Conservation (phyloP, 2,797 vertebrate species). For the Sebastes oblongus region DNA sequence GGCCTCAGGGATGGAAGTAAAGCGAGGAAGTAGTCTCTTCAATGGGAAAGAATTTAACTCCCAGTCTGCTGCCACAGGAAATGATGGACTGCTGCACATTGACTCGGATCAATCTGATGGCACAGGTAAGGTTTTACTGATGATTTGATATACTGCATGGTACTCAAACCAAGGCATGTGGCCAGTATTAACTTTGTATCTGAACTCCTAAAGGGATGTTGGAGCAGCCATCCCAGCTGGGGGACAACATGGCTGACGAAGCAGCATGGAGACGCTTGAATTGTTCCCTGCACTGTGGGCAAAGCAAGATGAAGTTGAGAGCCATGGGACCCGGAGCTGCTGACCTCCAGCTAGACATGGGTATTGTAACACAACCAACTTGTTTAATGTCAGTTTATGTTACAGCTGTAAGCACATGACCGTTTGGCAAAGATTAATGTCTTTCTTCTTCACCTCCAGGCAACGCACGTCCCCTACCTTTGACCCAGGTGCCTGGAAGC, state of each 20-base stretch:
- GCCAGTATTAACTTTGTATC: neutral
- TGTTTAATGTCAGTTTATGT: neutral
- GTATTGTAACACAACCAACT: slow-evolving; percentile 2
- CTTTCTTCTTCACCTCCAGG: slow-evolving; percentile 10
- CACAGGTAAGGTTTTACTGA: neutral
- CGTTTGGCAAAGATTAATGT: fast-evolving
- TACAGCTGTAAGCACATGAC: too few species aligned
- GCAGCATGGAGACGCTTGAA: slow-evolving; percentile 27
- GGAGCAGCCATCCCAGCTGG: neutral
- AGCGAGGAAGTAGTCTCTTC: slow-evolving; percentile 10
- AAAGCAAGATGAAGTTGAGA: slow-evolving; percentile 37
- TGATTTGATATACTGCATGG: neutral
- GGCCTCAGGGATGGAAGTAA: neutral
- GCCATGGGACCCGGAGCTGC: slow-evolving; percentile 29
- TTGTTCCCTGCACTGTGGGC: slow-evolving; percentile 40
- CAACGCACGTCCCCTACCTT: neutral
- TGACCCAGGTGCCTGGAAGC: slow-evolving; percentile 45
- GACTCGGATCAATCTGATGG: neutral
- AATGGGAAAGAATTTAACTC: slow-evolving; percentile 18
- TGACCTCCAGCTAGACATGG: slow-evolving; percentile 37
- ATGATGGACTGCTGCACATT: neutral
- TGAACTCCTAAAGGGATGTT: neutral
- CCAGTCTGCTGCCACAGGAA: neutral
- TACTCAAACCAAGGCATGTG: neutral
- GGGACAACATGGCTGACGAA: neutral